These are phyloP conservation scores for Lepus townsendii DNA, from an alignment of 2,797 vertebrate species.

Conservation along the genomic window DNA sequence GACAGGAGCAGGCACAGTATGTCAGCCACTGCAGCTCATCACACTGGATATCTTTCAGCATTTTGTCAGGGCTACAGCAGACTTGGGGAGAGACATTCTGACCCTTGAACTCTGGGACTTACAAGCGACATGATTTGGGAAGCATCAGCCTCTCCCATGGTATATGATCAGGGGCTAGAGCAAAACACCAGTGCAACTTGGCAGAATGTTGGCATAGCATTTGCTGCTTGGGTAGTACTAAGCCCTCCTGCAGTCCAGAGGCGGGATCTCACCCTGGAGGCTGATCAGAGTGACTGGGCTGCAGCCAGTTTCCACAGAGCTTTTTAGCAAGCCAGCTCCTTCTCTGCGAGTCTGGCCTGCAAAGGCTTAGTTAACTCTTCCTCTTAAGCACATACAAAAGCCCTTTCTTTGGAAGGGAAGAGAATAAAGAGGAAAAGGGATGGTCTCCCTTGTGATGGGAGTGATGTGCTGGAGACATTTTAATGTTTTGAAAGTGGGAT, in stretches of 20 bases:
- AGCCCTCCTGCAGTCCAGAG: background rate
- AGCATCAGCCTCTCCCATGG: background rate
- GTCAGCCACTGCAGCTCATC: too few relatives aligned
- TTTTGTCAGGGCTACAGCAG: background rate
- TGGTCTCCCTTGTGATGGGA: background rate
- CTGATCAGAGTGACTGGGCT: background rate
- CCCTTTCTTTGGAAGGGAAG: conserved; percentile 12
- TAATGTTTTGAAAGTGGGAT: background rate
- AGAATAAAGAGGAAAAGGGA: background rate
- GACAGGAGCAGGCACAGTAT: too few relatives aligned
- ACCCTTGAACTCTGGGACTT: background rate
- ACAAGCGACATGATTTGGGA: background rate
- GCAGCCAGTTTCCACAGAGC: background rate
- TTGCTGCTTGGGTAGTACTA: background rate
- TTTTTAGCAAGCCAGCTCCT: background rate
- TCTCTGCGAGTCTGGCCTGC: background rate
- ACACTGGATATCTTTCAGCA: fast-evolving
- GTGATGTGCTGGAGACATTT: fast-evolving
- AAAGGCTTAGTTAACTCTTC: background rate
- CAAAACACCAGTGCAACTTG: background rate
- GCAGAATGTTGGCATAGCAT: background rate
- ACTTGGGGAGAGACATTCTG: fast-evolving
- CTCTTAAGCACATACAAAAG: background rate
- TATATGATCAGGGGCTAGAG: background rate
- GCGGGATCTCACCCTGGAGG: background rate